phyloP scores from a whole-genome alignment of 2,113 vertebrate genomes.

The Microcebus tavaratra region DNA sequence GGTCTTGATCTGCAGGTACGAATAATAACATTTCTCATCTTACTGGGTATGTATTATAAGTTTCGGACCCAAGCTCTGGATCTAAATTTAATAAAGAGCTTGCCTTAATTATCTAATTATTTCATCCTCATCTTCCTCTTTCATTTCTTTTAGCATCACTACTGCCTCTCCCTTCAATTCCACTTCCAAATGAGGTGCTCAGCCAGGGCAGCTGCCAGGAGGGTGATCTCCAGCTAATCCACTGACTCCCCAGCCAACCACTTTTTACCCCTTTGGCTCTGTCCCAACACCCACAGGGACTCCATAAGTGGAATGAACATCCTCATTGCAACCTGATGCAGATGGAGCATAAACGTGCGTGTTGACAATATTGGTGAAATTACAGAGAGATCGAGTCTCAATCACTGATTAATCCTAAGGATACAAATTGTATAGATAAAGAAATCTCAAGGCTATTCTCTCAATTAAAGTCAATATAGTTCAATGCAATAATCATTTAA shows the following conservation, averaged over 20 bases:
- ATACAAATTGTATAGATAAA: neutral
- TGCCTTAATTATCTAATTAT: neutral
- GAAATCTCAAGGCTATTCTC: neutral
- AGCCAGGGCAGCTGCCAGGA: neutral
- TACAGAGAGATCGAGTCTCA: neutral
- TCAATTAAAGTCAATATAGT: constrained; percentile 26
- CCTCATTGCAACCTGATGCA: neutral
- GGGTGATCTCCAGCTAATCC: neutral
- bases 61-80: neutral
- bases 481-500: constrained; percentile 34
- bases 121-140: neutral
- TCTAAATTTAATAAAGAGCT: neutral
- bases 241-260: neutral
- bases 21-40: neutral
- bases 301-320: neutral
- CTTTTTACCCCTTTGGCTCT: neutral
- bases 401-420: neutral
- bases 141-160: neutral
- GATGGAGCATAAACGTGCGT: neutral
- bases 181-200: neutral
- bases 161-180: neutral
- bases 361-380: neutral
- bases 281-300: neutral
- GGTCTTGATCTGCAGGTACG: neutral
- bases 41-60: neutral